phyloP scores from a whole-genome alignment of 2,113 vertebrate species.

The Nicator chloris region DNA sequence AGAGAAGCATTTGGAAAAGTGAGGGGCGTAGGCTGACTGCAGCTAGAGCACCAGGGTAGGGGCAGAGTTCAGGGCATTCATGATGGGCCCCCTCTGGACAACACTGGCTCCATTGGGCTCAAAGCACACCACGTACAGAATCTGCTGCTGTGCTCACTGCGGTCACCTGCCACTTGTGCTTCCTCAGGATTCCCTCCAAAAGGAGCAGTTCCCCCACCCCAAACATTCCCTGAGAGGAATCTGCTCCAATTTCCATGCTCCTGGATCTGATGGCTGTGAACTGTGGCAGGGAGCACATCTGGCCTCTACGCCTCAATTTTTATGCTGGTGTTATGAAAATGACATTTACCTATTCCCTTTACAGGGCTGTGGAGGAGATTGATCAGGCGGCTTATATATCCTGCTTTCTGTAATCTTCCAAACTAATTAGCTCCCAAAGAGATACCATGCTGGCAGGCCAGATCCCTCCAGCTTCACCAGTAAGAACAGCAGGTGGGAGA shows the following conservation, averaged over 20 bases:
- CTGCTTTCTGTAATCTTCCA: slow-evolving; percentile 24
- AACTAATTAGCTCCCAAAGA: slow-evolving; percentile 54
- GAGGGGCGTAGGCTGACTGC: neutral
- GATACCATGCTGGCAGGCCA: neutral
- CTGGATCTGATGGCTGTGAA: neutral
- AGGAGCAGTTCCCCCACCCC: neutral
- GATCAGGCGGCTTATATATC: neutral
- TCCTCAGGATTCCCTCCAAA: neutral
- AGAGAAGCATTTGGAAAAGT: neutral
- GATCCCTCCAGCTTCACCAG: slow-evolving; percentile 14
- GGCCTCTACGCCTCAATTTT: neutral
- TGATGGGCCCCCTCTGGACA: neutral
- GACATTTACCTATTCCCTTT: slow-evolving; percentile 9
- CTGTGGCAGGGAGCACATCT: neutral
- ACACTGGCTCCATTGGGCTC: neutral
- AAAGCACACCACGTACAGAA: rapidly evolving
- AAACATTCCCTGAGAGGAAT: neutral
- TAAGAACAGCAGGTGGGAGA: slow-evolving; percentile 45
- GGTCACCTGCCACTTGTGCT: neutral
- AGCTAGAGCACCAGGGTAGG: neutral
- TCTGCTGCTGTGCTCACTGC: rapidly evolving
- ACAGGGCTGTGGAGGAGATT: neutral
- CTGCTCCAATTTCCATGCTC: neutral
- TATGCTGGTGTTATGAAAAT: neutral
- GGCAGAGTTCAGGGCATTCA: neutral